Evolutionary conservation across 1,140 invertebrate species (phyloP), one percentile per base, ranked within the genome.

Genomic region (Psix sp.): DNA sequence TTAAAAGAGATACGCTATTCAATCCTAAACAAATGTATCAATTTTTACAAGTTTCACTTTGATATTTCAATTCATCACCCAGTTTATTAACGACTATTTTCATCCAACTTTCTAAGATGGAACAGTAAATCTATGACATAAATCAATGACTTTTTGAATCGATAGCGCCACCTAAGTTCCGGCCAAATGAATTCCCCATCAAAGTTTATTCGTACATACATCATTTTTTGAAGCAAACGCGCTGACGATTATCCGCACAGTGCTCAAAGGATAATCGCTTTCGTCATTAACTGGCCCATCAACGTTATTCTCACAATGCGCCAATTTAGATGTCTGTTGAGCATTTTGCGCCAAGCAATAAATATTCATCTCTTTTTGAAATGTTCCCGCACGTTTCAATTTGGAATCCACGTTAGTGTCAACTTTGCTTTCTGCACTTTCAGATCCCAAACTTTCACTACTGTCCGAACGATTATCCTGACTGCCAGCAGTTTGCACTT

Each of bases 221-320:
- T 59, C 39, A 42, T 54, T 62, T 63, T 71, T 63, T 43, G 62
- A 43, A 21, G 48, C 18, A 56, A 60, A 43, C 15, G 56, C 15
- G 38, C 73, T 81, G 0, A 85, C 78, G 26, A 86, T 74, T 74
- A 85, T 84, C 43, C 81, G 83, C 4, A 86, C 80, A 16, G 77
- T 73, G 20, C 74, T 82, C 14, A 70, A 66, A 1, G 66, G 48
- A 24, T 42, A 76, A 51, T 65, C 67, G 57, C 74, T 77, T 7
- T 80, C 72, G n/a, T 62, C 38, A 62, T 63, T 63, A 63, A 57
- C n/a, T 21, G 11, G 38, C 21, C 4, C 48, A 60, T 60, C 46
- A 42, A 31, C 52, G 11, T 56, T 59, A 26, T 49, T 40, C 24
- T 66, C 38, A 63, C 48, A 16, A 76, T 60, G 14, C 79, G 67